phyloP scores from a whole-genome alignment of 1,140 invertebrate species.

The Anthonomus grandis region DNA sequence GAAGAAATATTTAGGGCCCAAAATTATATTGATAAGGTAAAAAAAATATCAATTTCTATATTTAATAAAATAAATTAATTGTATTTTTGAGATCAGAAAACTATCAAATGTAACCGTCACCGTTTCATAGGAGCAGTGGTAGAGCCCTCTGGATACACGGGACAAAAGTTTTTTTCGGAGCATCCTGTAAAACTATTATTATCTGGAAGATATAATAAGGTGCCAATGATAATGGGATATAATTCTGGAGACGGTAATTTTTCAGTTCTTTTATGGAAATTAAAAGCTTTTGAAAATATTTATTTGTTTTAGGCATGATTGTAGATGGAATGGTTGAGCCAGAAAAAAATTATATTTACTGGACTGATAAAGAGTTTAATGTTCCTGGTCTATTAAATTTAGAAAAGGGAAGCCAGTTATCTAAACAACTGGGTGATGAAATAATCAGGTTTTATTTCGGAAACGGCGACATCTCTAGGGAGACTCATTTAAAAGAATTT shows the following conservation, averaged over 20 bases:
- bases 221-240: conserved; percentile 57
- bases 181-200: conserved; percentile 50
- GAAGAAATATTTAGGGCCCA: conserved; percentile 47
- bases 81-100: conserved; percentile 16
- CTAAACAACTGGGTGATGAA: conserved; percentile 48
- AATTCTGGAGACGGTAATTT: conserved; percentile 36
- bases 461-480: conserved; percentile 42
- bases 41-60: neutral
- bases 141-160: conserved; percentile 47
- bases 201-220: conserved; percentile 46
- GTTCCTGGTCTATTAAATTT: conserved; percentile 50
- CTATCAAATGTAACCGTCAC: conserved; percentile 29
- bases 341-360: conserved; percentile 42
- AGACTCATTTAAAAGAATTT: conserved; percentile 27
- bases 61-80: conserved; percentile 3
- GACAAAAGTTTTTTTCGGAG: conserved; percentile 50
- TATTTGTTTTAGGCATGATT: conserved; percentile 41
- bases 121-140: conserved; percentile 52
- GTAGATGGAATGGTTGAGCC: conserved; percentile 48
- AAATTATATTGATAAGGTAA: conserved; percentile 45
- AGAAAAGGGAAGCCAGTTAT: conserved; percentile 48
- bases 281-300: neutral
- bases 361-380: conserved; percentile 26
- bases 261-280: conserved; percentile 22
- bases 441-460: conserved; percentile 55